Conservation (phyloP, 2,888 invertebrate species). For the Tanypteryx hageni region DNA sequence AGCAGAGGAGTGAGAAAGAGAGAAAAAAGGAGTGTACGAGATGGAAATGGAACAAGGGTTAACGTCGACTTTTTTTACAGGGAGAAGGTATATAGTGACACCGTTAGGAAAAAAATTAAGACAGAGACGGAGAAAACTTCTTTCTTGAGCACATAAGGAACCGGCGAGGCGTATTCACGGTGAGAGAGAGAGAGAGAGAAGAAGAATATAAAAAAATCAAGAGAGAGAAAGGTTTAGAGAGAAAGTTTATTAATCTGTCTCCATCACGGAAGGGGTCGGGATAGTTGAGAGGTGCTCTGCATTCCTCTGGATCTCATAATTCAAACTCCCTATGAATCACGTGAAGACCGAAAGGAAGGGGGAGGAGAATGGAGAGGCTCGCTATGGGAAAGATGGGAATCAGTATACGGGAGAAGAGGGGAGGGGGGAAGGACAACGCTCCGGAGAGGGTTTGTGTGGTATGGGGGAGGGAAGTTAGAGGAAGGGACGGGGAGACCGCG, state of each 20-base stretch:
- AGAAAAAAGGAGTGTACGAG: background rate
- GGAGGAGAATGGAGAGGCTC: background rate
- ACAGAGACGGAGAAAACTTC: background rate
- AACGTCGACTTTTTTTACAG: background rate
- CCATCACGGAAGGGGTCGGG: constrained; percentile 47
- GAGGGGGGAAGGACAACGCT: background rate
- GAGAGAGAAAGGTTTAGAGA: background rate
- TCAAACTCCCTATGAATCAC: constrained; percentile 54
- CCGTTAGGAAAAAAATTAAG: background rate
- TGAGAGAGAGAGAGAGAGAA: constrained; percentile 9
- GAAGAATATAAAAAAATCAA: background rate
- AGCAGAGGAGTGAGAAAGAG: background rate
- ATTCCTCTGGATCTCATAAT: constrained; percentile 49
- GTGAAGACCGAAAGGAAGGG: background rate
- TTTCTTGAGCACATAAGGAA: background rate
- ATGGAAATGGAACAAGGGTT: constrained; percentile 7
- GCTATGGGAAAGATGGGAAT: no score
- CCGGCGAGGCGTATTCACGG: background rate
- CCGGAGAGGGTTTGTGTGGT: background rate
- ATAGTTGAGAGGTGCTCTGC: constrained; percentile 56
- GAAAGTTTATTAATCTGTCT: constrained; percentile 63
- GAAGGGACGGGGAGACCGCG: background rate
- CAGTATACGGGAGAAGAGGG: background rate
- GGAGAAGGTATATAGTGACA: background rate
- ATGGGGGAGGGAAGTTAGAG: background rate